Conservation (phyloP, 2,888 invertebrate genomes). For the Lypha dubia region DNA sequence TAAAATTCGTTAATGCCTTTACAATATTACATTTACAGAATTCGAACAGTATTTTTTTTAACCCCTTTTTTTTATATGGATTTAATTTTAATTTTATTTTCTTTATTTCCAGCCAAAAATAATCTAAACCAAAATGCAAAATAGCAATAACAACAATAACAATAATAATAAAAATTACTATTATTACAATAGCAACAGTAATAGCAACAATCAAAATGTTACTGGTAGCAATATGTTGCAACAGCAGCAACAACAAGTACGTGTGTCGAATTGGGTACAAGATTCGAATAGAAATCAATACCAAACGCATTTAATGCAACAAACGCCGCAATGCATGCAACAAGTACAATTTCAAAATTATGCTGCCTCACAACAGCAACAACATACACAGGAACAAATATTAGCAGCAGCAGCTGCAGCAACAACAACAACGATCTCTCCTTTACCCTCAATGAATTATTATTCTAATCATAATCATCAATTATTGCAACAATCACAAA, state of each 20-base stretch:
- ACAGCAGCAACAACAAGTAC: constrained; percentile 65
- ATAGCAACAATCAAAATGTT: constrained; percentile 63
- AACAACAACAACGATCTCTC: constrained; percentile 74
- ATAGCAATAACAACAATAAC: constrained; percentile 69
- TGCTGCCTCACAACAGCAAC: constrained; percentile 69
- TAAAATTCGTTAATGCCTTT: no score
- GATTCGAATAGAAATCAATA: constrained; percentile 61
- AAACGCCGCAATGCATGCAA: constrained; percentile 58
- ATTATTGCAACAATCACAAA: constrained; percentile 54
- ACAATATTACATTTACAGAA: not conserved
- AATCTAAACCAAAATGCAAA: constrained; percentile 69
- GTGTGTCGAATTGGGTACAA: constrained; percentile 68
- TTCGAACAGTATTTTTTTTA: constrained; percentile 2
- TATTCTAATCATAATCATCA: constrained; percentile 66
- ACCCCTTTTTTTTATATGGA: no score
- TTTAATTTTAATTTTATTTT: not conserved
- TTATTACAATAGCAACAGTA: constrained; percentile 65
- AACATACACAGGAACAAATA: constrained; percentile 46
- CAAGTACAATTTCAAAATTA: constrained; percentile 69
- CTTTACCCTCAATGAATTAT: constrained; percentile 71
- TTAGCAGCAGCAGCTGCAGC: constrained; percentile 50
- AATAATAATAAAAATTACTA: constrained; percentile 72
- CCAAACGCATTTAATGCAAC: constrained; percentile 65
- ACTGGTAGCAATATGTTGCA: constrained; percentile 61
- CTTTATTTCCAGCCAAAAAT: constrained; percentile 44